These are phyloP conservation scores for Drusus annulatus DNA, from an alignment of 1,140 invertebrate genomes.

Conservation along the genomic window DNA sequence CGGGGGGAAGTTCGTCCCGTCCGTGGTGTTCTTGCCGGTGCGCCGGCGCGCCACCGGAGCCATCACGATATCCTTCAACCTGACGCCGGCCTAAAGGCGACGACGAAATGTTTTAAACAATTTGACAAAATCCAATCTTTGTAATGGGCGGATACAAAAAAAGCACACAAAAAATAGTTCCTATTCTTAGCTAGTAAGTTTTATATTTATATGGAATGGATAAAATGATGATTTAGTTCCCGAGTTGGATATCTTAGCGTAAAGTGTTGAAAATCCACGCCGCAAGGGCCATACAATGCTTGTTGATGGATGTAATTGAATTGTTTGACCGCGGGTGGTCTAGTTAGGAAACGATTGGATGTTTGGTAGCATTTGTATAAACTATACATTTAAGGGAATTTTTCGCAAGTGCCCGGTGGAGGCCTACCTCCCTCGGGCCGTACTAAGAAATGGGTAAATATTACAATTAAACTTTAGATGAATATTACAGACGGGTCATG, in stretches of 20 bases:
- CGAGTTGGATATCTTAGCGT: constrained; percentile 54
- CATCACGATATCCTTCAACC: constrained; percentile 90
- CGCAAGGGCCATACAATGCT: too few relatives aligned
- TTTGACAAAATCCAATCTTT: constrained; percentile 35
- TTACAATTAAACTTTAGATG: constrained; percentile 60
- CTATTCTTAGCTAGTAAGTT: constrained; percentile 57
- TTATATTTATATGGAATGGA: constrained; percentile 59
- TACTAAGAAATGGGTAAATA: constrained; percentile 60
- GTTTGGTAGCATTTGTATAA: constrained; percentile 59
- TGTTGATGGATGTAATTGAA: constrained; percentile 53
- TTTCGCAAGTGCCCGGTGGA: constrained; percentile 51
- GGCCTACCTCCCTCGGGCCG: constrained; percentile 24
- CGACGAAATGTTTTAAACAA: constrained; percentile 28
- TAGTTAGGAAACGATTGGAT: constrained; percentile 52
- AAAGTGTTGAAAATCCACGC: constrained; percentile 41
- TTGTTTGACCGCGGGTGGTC: constrained; percentile 4
- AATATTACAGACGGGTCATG: constrained; percentile 59
- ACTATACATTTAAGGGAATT: constrained; percentile 55
- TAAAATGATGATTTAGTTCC: constrained; percentile 55
- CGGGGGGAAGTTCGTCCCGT: constrained; percentile 82
- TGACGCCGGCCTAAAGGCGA: constrained; percentile 85
- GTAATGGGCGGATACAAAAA: constrained; percentile 54
- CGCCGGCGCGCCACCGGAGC: constrained; percentile 84
- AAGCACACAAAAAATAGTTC: constrained; percentile 60
- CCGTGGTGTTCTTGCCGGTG: constrained; percentile 93